Evolutionary conservation across 2,113 vertebrate species (phyloP).

Genomic region (Callipepla squamata): DNA sequence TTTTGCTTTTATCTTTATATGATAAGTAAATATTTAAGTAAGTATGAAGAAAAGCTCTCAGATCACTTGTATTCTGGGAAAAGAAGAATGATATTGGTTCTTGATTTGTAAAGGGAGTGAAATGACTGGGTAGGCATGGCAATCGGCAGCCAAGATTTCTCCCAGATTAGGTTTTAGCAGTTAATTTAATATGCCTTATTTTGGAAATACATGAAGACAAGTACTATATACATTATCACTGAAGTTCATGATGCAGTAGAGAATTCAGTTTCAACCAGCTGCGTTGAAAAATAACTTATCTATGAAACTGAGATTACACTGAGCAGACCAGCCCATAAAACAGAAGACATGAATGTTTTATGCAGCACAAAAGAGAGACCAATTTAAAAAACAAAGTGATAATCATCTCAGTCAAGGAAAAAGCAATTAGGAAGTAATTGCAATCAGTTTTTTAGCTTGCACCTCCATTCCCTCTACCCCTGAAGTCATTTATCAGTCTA

Average conservation of each 20-base stretch:
- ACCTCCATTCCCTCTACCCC: background rate
- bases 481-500: accelerated
- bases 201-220: background rate
- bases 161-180: background rate
- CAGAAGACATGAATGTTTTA: accelerated
- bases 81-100: accelerated
- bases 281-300: background rate
- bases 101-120: background rate
- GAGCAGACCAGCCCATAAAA: accelerated
- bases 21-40: background rate
- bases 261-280: background rate
- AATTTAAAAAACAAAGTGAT: background rate
- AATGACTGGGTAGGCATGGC: background rate
- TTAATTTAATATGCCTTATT: background rate
- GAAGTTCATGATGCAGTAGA: background rate
- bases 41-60: background rate
- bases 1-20: background rate
- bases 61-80: background rate
- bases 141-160: background rate
- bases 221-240: background rate
- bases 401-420: accelerated
- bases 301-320: background rate
- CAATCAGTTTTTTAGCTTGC: background rate
- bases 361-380: background rate
- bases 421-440: background rate